These are phyloP conservation scores for Andrena hattorfiana DNA, from an alignment of 2,888 invertebrate species.

Conservation along the genomic window DNA sequence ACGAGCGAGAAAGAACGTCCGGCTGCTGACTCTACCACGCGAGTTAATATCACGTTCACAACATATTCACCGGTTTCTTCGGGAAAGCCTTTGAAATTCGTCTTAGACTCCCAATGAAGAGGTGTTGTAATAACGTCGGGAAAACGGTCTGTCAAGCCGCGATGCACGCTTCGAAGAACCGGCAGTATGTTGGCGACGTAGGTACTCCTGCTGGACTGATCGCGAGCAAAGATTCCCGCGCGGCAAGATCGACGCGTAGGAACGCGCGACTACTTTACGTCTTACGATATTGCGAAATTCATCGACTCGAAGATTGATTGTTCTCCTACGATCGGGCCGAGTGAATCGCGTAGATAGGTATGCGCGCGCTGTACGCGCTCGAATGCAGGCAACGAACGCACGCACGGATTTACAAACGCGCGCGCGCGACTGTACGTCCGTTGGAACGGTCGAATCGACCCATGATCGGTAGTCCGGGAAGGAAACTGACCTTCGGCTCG, in stretches of 20 bases:
- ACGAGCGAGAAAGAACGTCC: not conserved
- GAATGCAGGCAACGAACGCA: not conserved
- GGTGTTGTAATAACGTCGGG: not conserved
- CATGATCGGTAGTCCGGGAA: not conserved
- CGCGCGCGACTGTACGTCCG: not conserved
- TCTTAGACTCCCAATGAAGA: not conserved
- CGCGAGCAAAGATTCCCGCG: no score
- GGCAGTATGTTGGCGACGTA: not conserved
- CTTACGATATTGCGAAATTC: no score
- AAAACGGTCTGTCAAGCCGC: not conserved
- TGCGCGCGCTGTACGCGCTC: no score
- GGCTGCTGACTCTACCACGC: not conserved
- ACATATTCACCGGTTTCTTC: no score
- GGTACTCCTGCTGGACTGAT: no score
- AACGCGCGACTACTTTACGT: no score
- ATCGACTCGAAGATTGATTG: no score
- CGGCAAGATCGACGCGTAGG: no score
- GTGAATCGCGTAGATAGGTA: no score
- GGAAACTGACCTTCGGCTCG: not conserved
- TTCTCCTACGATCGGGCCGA: no score
- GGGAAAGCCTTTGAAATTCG: no score
- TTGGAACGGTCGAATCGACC: constrained; percentile 19
- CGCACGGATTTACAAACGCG: not conserved
- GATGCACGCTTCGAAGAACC: not conserved
- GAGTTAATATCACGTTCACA: not conserved